These are phyloP conservation scores for Diaperis boleti DNA, from an alignment of 2,888 invertebrate species.

Conservation along the genomic window DNA sequence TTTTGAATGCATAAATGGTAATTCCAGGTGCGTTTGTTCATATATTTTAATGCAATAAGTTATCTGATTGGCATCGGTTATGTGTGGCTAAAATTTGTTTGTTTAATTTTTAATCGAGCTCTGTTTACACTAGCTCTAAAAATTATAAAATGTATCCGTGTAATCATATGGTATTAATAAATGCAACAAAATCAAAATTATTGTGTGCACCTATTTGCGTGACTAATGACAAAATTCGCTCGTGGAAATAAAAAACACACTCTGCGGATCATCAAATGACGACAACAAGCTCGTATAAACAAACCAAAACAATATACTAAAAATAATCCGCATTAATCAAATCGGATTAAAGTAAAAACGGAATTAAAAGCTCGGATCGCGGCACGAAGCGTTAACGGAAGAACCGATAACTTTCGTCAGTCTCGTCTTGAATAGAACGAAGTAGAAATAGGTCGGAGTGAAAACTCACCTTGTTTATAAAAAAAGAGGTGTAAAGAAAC, in stretches of 20 bases:
- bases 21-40: too few species aligned
- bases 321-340: constrained; percentile 55
- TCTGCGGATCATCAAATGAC: constrained; percentile 35
- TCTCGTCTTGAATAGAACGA: constrained; percentile 28
- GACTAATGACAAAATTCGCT: constrained; percentile 27
- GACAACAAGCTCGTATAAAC: constrained; percentile 30
- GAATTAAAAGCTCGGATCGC: constrained; percentile 35
- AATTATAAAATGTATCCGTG: neutral
- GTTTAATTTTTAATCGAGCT: neutral
- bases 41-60: too few species aligned
- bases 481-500: constrained; percentile 51
- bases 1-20: too few species aligned
- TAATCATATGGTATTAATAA: neutral
- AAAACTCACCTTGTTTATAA: constrained; percentile 52
- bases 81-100: neutral
- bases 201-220: neutral
- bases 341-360: constrained; percentile 52
- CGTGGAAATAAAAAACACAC: constrained; percentile 37
- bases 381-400: constrained; percentile 15
- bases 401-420: neutral
- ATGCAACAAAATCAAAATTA: constrained; percentile 8
- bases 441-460: constrained; percentile 33
- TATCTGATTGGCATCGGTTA: too few species aligned
- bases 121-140: neutral
- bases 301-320: constrained; percentile 44